Evolutionary conservation across 2,888 invertebrate species (phyloP), one percentile per base, ranked within the genome.

Genomic region (Machimus rusticus): DNA sequence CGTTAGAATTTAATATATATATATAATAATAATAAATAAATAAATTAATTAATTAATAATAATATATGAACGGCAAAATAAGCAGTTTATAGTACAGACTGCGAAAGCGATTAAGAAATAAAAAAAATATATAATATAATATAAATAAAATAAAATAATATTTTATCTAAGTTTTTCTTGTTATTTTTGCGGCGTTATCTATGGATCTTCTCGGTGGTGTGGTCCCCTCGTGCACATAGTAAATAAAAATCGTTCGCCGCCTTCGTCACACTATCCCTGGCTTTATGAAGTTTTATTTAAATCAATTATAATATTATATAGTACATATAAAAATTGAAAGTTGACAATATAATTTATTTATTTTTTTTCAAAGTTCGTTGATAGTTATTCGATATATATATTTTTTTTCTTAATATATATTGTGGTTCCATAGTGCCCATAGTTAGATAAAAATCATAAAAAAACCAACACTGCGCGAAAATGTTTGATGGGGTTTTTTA

Each of bases 201-300:
- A 46, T 46, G 46, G 51, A 55, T 79, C 8, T 51, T 51, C n/a
- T 19, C 79, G 79, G 79, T 79, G 28, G 79, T 79, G 79, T 51
- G 79, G 79, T 51, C 34, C 57, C 19, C 37, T 57, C 51, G 34
- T 57, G 55, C 81, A 23, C 57, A 55, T n/a, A 34, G 43, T 81
- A 51, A 6, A 51, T 51, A 51, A 39, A 39, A 51, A 5, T 51
- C 66, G 55, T 19, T 19, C 19, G 66, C 23, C 66, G 28, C 28
- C 12, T 46, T 66, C 23, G 66, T 23, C 23, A 66, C 57, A 66
- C 19, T 34, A 55, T 51, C 43, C 78, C 43, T 55, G 34, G 34
- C 82, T 82, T 57, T 66, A 19, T 57, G 19, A 66, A 82, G 82
- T 82, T 82, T 82, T 66, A 57, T 82, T 82, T 82, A 66, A 82